Evolutionary conservation across 2,113 vertebrate species (phyloP), one percentile per base, ranked within the genome.

Genomic region (Nothoprocta pentlandii): DNA sequence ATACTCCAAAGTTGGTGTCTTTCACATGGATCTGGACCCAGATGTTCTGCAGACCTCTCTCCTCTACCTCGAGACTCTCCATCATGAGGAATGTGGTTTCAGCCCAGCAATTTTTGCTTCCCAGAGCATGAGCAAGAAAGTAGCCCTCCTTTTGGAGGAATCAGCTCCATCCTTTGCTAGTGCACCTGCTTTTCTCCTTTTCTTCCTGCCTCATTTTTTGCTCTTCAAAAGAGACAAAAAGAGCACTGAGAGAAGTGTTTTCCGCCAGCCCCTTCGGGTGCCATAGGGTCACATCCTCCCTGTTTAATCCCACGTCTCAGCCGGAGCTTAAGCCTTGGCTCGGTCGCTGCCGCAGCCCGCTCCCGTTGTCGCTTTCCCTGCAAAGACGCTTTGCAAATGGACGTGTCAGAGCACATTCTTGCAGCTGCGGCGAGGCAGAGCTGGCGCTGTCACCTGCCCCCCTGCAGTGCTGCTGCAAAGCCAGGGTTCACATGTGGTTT

Each of bases 41-140:
- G 61, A 78, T 86, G 58, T 92, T 92, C 56, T 61, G 47, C 80
- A 90, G 83, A 78, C 14, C 21, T 68, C 36, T 54, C 32, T 58
- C 66, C 1, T 1, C 46, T 0, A 0, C 54, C 8, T 9, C 2
- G 1, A 3, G 1, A 32, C 61, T 73, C 87, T 42, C 15, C 16
- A 32, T 47, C 74, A 53, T 23, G 17, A 42, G 34, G 17, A 82
- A 54, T 41, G 58, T 71, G 79, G 42, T 88, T 74, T 90, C 39
- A 34, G 13, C 41, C 44, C 20, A 0, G 4, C 44, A 59, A 30
- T 16, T 19, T 87, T 25, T 36, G 34, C 34, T 80, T 85, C 90
- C 10, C 25, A n/a, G 39, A 73, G 41, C 20, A 25, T 1, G 3
- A 75, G 47, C 74, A 58, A 47, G 44, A 79, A 79, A 32, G 32